Evolutionary conservation across 2,113 vertebrate species (phyloP), one percentile per base, ranked within the genome.

Genomic region (Mirza zaza): DNA sequence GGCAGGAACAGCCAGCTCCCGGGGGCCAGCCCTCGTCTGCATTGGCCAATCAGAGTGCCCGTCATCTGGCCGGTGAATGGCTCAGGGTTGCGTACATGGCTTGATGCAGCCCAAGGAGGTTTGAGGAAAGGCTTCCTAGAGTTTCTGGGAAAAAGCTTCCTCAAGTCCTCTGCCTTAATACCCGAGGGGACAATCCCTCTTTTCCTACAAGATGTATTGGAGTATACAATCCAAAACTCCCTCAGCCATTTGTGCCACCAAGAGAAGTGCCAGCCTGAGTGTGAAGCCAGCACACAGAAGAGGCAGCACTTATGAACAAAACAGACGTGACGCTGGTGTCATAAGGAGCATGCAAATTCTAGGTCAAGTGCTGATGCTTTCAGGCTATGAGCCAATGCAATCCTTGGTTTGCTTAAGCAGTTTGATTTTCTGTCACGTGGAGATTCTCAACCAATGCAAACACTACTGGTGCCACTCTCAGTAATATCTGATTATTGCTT

Each of bases 381-480:
- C n/a, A 15, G 17, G 59, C 45, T 20, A 59, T 17, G 25, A 89
- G 61, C 61, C 68, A 93, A 70, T 15, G 13, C 9, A 50, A 75
- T 39, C 57, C 23, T 82, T 63, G 36, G 32, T 80, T 83, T 90
- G 70, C 79, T 90, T 70, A 65, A 81, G 80, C 34, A 70, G 59
- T 77, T 21, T 82, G 61, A 86, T 59, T 57, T 96, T 73, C 73
- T 87, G 68, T 50, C 68, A 89, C 36, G 6, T 15, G 65, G 70
- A 81, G 93, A 93, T 61, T 68, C 82, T 85, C 68, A 93, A 61
- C 39, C 34, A 70, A 48, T 9, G 39, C 57, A 42, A 81, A 94
- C 67, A 87, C 57, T 23, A 27, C 25, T 20, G 50, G 77, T 75
- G 68, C 9, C 65, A n/a, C 52, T 93, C 23, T 50, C 61, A 39